Percentiles rank a stretch among this genome's conserved stretches.
These are phyloP conservation scores for human (Homo sapiens) DNA, from an alignment of 2,113 vertebrate species.

Conservation along the genomic window GRCh38 chr16:55166001-55166500, in stretches of 20 bases:
- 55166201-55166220: background rate
- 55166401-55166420: background rate
- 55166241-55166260: background rate
- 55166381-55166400: too few relatives aligned
- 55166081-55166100: background rate
- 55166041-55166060: slow-evolving; percentile 1
- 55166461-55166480: background rate
- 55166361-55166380: background rate
- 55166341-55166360: background rate
- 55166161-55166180: too few relatives aligned
- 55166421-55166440: background rate
- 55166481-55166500: background rate
- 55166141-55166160: background rate
- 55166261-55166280: background rate
- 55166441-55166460: background rate
- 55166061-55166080: background rate
- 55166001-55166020: slow-evolving; percentile 44
- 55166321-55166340: background rate
- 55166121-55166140: rapidly evolving
- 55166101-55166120: rapidly evolving
- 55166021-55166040: slow-evolving; percentile 43
- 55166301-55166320: background rate
- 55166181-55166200: background rate
- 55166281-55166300: background rate
- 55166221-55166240: background rate